Percentiles rank a stretch among this genome's conserved stretches.
These are phyloP conservation scores for Notodonta ziczac DNA, from an alignment of 2,888 invertebrate genomes.

Conservation along the genomic window DNA sequence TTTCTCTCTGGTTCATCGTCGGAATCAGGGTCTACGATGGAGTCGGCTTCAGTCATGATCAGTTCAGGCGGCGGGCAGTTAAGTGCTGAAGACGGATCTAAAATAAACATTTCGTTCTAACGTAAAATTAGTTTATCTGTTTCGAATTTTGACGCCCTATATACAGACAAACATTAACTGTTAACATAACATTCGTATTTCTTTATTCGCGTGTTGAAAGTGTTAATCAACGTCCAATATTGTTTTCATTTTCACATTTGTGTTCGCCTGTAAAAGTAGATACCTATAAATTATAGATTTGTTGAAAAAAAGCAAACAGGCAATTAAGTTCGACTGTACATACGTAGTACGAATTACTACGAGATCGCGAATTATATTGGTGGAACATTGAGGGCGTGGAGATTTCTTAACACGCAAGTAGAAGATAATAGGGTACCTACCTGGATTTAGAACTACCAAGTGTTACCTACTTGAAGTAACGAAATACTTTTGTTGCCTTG, in stretches of 20 bases:
- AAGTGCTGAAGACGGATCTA: slow-evolving; percentile 50
- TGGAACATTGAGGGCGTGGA: no score
- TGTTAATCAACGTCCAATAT: neutral
- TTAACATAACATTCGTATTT: neutral
- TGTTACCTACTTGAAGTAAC: no score
- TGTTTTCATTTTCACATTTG: no score
- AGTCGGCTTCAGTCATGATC: slow-evolving; percentile 75
- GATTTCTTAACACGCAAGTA: neutral
- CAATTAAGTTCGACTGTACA: neutral
- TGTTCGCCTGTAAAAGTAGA: no score
- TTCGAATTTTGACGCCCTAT: no score
- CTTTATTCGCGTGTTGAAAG: neutral
- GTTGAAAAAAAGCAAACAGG: slow-evolving; percentile 1
- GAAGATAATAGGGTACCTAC: no score
- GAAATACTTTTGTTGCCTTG: no score
- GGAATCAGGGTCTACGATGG: slow-evolving; percentile 68
- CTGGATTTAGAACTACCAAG: no score
- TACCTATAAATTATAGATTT: neutral
- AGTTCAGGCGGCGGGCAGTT: slow-evolving; percentile 72
- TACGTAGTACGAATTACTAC: no score
- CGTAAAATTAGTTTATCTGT: no score
- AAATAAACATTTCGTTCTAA: neutral
- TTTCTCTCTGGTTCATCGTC: slow-evolving; percentile 77
- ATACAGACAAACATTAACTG: no score
- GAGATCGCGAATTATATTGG: neutral